These are phyloP conservation scores for Astropecten irregularis DNA, from an alignment of 53 echinoderm and acorn worm genomes.

Conservation along the genomic window DNA sequence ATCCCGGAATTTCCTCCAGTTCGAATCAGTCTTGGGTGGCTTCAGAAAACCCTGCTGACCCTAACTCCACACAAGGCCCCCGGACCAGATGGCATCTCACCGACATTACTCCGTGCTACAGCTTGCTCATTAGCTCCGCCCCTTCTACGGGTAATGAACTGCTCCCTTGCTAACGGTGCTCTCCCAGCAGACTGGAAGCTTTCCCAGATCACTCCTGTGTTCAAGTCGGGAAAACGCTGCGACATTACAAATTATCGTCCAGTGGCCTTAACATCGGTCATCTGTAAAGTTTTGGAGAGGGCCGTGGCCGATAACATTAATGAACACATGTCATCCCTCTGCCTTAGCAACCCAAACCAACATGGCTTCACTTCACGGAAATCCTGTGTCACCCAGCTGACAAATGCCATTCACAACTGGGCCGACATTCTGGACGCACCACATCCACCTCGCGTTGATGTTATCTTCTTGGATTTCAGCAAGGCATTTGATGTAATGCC, in stretches of 20 bases:
- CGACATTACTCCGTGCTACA: background rate
- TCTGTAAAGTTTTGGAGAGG: constrained; percentile 34
- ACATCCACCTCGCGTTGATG: background rate
- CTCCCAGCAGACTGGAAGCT: constrained; percentile 4
- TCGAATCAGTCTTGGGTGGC: background rate
- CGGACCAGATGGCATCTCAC: constrained; percentile 20
- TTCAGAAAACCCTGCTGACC: background rate
- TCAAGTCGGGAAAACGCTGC: constrained; percentile 4
- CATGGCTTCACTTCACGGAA: background rate
- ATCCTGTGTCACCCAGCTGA: background rate
- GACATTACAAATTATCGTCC: constrained; percentile 32
- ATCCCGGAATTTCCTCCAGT: constrained; percentile 10
- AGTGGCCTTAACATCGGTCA: constrained; percentile 22
- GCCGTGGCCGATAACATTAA: background rate
- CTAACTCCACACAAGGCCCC: constrained; percentile 13
- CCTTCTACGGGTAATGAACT: background rate
- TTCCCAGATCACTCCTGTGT: constrained; percentile 3
- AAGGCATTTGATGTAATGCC: background rate
- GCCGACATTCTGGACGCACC: background rate
- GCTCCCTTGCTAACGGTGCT: background rate
- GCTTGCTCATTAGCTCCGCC: background rate
- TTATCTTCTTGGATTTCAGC: background rate
- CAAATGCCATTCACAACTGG: constrained; percentile 2
- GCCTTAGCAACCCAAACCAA: background rate
- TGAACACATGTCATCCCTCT: background rate